Evolutionary conservation across 2,888 invertebrate genomes (phyloP), one percentile per base, ranked within the genome.

Genomic region (Lysandra coridon): DNA sequence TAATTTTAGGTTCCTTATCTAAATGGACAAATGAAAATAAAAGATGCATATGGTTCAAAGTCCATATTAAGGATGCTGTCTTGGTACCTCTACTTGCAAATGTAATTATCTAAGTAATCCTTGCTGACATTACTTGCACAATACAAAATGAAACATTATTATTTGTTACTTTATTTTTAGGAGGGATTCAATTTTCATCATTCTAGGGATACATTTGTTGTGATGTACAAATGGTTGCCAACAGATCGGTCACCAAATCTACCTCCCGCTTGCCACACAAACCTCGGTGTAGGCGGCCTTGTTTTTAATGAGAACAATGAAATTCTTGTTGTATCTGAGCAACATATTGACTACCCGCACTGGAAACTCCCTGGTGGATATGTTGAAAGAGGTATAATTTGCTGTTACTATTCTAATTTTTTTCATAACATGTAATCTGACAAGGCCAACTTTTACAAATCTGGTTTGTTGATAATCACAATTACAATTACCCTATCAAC

Each of bases 111-210:
- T 1, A 37, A 37, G 37, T 78, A 73, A 17, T 49, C 6, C 37
- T 53, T 14, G 1, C 14, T 69, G 12, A 69, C 14, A 14, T 33
- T 14, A 69, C 30, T 33, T 69, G 33, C 4, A 69, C 69, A 10
- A 57, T 73, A 37, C 4, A 37, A 30, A 23, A 33, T 1, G 23
- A 23, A 23, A 37, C 37, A 37, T 37, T 17, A 37, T 33, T 37
- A 17, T 5, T 53, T 6, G 17, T 62, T n/a, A 1, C 30, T 57
- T 37, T 53, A 4, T 73, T 57, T 79, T 30, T 62, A 79, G 79
- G 79, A 79, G 17, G 97, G 97, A 30, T 98, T 99, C 88, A 96
- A 96, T 83, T 98, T 97, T 87, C 98, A 99, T 89, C 98, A 98
- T 92, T 97, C 98, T 0, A 96, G 96, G 85, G 95, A 96, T 79